These are phyloP conservation scores for Betta splendens DNA, from an alignment of 2,797 vertebrate genomes.

Conservation along the genomic window DNA sequence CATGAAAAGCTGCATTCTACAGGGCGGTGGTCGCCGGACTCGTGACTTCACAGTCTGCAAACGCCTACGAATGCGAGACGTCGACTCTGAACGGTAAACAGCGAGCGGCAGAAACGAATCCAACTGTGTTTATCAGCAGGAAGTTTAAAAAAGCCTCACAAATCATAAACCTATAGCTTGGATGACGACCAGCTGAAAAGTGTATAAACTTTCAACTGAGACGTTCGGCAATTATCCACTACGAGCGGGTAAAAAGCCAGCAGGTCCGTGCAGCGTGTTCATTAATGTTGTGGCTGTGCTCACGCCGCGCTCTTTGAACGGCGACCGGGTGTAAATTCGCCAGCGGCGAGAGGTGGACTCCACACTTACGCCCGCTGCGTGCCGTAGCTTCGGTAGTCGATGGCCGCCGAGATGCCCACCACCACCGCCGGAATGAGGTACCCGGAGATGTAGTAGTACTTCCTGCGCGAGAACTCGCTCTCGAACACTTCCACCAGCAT, in stretches of 20 bases:
- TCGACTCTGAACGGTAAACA: slow-evolving; percentile 50
- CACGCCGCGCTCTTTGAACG: slow-evolving; percentile 50
- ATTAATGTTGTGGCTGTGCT: slow-evolving; percentile 63
- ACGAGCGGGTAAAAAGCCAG: slow-evolving; percentile 63
- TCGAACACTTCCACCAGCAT: slow-evolving; percentile 99
- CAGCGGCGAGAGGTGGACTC: slow-evolving; percentile 49
- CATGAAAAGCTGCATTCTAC: slow-evolving; percentile 57
- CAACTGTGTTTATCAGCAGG: slow-evolving; percentile 34
- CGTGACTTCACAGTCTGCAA: slow-evolving; percentile 71
- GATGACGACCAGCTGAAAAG: slow-evolving; percentile 60
- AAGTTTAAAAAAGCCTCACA: slow-evolving; percentile 45
- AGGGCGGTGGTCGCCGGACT: slow-evolving; percentile 50
- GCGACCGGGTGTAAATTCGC: slow-evolving; percentile 71
- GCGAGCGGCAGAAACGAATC: slow-evolving; percentile 21
- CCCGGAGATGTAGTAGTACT: slow-evolving; percentile 95
- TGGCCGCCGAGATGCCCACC: slow-evolving; percentile 94
- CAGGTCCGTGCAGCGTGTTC: slow-evolving; percentile 54
- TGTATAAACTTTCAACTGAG: slow-evolving; percentile 70
- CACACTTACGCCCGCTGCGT: slow-evolving; percentile 93
- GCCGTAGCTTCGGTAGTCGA: slow-evolving; percentile 97
- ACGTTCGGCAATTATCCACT: slow-evolving; percentile 72
- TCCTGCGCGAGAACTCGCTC: slow-evolving; percentile 97
- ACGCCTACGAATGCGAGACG: slow-evolving; percentile 55
- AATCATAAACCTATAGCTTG: slow-evolving; percentile 64
- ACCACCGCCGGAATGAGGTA: slow-evolving; percentile 96